Evolutionary conservation across 1,140 invertebrate species (phyloP).

Genomic region (Drosophila gunungcola): DNA sequence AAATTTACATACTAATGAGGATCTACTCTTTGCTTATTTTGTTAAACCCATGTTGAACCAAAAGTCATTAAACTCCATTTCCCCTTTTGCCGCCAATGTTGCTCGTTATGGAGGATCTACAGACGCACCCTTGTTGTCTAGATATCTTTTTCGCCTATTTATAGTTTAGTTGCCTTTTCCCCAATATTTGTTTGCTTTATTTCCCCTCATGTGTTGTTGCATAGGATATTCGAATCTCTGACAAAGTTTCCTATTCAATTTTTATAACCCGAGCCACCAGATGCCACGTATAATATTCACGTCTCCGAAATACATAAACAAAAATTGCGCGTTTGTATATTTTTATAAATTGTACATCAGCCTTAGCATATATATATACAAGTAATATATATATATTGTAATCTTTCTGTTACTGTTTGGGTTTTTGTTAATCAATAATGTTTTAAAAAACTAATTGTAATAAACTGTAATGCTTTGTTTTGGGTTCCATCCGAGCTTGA

Average conservation of each 20-base stretch:
- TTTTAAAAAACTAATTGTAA: not conserved
- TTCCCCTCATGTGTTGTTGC: slow-evolving; percentile 7
- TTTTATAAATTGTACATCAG: not conserved
- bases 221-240: not conserved
- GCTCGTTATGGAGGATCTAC: slow-evolving; percentile 5
- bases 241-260: not conserved
- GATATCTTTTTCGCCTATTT: slow-evolving; percentile 64
- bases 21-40: too few species aligned
- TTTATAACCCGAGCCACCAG: not conserved
- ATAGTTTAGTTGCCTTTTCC: slow-evolving; percentile 22
- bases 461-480: not conserved
- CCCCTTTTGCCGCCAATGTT: slow-evolving; percentile 9
- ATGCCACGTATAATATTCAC: not conserved
- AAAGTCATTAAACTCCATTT: slow-evolving; percentile 53
- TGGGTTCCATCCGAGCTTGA: not conserved
- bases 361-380: too few species aligned
- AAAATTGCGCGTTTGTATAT: not conserved
- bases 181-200: slow-evolving; percentile 23
- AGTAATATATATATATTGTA: too few species aligned
- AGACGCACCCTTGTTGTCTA: slow-evolving; percentile 13
- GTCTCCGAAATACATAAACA: not conserved
- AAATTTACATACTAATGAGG: too few species aligned
- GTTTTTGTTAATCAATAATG: not conserved
- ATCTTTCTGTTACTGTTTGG: too few species aligned
- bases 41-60: not conserved